Percentiles rank a stretch among this genome's conserved stretches.
Evolutionary conservation across 2,113 vertebrate species (phyloP).

Genomic region (Ciconia maguari): DNA sequence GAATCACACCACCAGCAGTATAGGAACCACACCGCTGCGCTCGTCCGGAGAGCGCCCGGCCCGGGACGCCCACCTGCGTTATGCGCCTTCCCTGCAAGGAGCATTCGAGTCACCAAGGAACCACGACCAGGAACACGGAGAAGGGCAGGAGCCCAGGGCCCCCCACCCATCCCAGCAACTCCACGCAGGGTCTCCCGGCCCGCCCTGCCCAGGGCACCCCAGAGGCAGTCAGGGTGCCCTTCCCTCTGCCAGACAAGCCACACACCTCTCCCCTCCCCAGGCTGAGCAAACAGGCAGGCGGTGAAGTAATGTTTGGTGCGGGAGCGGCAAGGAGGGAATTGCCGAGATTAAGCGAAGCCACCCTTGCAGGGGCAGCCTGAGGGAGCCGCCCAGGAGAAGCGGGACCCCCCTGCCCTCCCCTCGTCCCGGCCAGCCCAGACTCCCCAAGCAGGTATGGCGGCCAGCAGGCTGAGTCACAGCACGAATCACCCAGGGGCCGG

Average conservation of each 20-base stretch:
- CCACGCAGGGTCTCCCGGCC: fast-evolving
- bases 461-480: conserved; percentile 36
- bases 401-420: background rate
- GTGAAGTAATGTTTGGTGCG: background rate
- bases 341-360: background rate
- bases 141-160: background rate
- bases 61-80: fast-evolving
- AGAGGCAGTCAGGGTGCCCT: background rate
- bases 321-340: background rate
- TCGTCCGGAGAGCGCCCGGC: background rate
- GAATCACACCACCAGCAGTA: background rate
- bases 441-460: background rate
- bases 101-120: background rate
- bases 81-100: fast-evolving
- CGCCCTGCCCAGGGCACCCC: too few species aligned
- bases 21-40: fast-evolving
- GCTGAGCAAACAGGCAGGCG: background rate
- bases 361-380: fast-evolving
- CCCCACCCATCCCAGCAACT: background rate
- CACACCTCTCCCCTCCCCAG: background rate
- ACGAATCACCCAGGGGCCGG: background rate
- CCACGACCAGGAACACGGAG: fast-evolving
- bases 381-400: background rate
- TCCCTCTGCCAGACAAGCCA: background rate
- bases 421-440: fast-evolving